phyloP scores from a whole-genome alignment of 1,140 invertebrate genomes.

The Pogonomyrmex barbatus region DNA sequence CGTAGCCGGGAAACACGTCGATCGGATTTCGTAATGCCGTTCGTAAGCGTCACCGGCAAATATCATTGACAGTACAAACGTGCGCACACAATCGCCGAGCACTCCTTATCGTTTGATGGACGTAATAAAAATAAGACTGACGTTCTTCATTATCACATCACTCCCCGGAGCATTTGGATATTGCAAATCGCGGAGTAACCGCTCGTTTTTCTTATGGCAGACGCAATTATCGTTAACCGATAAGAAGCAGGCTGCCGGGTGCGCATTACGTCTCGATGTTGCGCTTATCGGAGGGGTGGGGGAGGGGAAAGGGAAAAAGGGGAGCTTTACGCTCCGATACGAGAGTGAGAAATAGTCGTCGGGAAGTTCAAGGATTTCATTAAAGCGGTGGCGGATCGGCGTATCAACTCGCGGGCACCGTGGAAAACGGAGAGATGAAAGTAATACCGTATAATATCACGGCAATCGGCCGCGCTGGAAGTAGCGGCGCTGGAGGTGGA shows the following conservation, averaged over 20 bases:
- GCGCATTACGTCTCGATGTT: conserved; percentile 10
- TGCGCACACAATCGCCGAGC: not conserved
- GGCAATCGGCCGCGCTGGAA: conserved; percentile 51
- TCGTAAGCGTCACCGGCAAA: conserved; percentile 24
- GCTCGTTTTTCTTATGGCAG: conserved; percentile 9
- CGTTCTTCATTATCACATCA: not conserved
- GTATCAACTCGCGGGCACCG: conserved; percentile 11
- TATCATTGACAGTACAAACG: not conserved
- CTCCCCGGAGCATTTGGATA: conserved; percentile 16
- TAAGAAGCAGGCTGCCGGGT: not conserved
- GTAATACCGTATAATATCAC: conserved; percentile 56
- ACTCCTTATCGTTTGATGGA: conserved; percentile 16
- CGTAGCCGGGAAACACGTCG: conserved; percentile 46
- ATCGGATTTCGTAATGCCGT: conserved; percentile 64
- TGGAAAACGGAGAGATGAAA: conserved; percentile 56
- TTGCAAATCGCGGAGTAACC: not conserved
- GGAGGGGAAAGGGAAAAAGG: no score
- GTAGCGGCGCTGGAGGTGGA: conserved; percentile 59
- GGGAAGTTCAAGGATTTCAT: conserved; percentile 58
- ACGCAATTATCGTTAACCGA: conserved; percentile 43
- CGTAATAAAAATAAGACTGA: conserved; percentile 8
- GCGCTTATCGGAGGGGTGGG: not conserved
- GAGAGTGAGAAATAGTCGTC: conserved; percentile 38
- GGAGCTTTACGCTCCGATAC: conserved; percentile 2
- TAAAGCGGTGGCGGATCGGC: conserved; percentile 15